Conservation (phyloP, 2,797 vertebrate species). For the Coccyzus lansbergi region DNA sequence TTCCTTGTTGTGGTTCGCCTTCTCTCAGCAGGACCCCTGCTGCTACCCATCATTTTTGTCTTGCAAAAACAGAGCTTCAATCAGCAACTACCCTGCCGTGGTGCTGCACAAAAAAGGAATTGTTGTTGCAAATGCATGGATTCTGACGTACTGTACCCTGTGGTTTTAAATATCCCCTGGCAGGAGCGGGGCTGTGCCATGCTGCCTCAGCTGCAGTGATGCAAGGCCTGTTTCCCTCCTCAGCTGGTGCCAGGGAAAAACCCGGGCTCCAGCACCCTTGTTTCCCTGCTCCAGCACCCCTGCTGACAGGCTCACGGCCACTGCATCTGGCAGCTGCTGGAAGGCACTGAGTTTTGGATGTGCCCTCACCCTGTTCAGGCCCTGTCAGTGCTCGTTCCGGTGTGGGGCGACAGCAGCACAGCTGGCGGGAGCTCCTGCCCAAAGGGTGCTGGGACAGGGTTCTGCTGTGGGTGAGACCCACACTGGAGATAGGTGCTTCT, state of each 20-base stretch:
- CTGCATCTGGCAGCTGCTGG: background rate
- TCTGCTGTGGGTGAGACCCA: background rate
- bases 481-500: background rate
- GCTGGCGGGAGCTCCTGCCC: background rate
- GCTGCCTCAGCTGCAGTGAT: background rate
- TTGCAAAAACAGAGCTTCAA: background rate
- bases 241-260: background rate
- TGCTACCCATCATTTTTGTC: background rate
- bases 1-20: background rate
- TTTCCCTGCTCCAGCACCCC: too few relatives aligned
- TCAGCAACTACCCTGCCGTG: background rate
- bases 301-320: background rate
- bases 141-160: background rate
- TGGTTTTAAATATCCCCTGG: rapidly evolving
- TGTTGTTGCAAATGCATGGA: rapidly evolving
- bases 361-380: background rate
- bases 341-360: too few relatives aligned
- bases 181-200: background rate
- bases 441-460: background rate
- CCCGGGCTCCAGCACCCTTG: background rate
- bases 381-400: too few relatives aligned
- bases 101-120: background rate
- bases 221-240: background rate
- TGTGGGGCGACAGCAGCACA: too few relatives aligned
- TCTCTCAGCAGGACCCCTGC: background rate